Conservation (phyloP, 2,888 invertebrate genomes). For the Odontothrips loti region DNA sequence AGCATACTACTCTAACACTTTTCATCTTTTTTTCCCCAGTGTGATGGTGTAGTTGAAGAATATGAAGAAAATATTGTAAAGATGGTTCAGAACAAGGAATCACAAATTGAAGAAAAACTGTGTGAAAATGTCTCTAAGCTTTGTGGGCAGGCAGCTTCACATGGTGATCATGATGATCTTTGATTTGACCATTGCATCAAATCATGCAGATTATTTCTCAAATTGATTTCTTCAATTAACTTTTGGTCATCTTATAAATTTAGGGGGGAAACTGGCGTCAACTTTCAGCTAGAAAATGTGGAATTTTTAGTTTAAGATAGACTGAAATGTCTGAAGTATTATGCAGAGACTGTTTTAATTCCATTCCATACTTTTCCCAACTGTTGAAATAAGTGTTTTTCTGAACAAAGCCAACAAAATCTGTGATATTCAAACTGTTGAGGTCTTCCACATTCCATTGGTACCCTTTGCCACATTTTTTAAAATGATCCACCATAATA, state of each 20-base stretch:
- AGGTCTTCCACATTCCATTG: no score
- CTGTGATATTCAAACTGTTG: background rate
- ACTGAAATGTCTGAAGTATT: background rate
- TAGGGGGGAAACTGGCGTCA: no score
- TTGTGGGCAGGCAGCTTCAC: slow-evolving; percentile 43
- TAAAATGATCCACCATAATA: no score
- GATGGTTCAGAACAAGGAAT: slow-evolving; percentile 51
- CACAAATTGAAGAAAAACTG: slow-evolving; percentile 51
- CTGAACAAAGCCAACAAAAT: background rate
- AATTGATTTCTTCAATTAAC: no score
- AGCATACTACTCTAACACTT: background rate
- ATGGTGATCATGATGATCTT: background rate
- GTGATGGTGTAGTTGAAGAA: slow-evolving; percentile 67
- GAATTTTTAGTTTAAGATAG: no score
- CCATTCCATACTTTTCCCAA: background rate
- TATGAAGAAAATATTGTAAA: slow-evolving; percentile 64
- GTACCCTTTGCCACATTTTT: no score
- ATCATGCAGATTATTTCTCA: no score
- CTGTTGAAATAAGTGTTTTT: background rate
- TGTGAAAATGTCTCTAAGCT: slow-evolving; percentile 52
- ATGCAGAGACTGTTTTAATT: background rate
- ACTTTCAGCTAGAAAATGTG: no score
- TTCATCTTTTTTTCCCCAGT: slow-evolving; percentile 53
- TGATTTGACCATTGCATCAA: background rate
- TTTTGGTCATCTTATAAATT: no score